phyloP scores from a whole-genome alignment of 1,140 invertebrate species.

The Drosophila novamexicana region DNA sequence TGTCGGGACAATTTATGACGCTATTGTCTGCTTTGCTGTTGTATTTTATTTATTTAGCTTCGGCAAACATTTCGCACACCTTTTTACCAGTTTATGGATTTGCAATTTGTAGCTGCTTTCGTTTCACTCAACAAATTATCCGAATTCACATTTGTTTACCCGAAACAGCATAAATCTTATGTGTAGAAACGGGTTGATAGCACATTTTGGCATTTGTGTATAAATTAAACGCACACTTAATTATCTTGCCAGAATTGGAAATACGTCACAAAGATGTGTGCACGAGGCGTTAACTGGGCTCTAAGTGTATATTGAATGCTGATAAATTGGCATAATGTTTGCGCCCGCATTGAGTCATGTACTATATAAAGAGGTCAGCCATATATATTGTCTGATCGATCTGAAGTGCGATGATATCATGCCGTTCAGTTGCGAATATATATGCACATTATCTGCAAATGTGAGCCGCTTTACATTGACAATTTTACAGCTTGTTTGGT shows the following conservation, averaged over 20 bases:
- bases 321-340: no score
- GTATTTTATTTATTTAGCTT: constrained; percentile 1
- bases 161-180: constrained; percentile 1
- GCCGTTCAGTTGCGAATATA: no score
- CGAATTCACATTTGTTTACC: constrained; percentile 27
- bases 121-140: constrained; percentile 7
- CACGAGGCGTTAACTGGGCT: not conserved
- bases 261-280: not conserved
- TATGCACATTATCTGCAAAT: no score
- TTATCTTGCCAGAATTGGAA: not conserved
- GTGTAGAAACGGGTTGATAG: constrained; percentile 16
- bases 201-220: constrained; percentile 1
- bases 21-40: not conserved
- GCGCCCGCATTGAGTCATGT: no score
- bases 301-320: no score
- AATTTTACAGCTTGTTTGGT: no score
- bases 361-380: no score
- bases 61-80: constrained; percentile 32
- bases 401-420: no score
- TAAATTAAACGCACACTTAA: constrained; percentile 25
- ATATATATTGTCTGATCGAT: no score
- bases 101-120: constrained; percentile 15
- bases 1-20: not conserved
- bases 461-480: no score
- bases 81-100: constrained; percentile 3